phyloP scores from a whole-genome alignment of 2,797 vertebrate genomes.

The Buceros bicornis region DNA sequence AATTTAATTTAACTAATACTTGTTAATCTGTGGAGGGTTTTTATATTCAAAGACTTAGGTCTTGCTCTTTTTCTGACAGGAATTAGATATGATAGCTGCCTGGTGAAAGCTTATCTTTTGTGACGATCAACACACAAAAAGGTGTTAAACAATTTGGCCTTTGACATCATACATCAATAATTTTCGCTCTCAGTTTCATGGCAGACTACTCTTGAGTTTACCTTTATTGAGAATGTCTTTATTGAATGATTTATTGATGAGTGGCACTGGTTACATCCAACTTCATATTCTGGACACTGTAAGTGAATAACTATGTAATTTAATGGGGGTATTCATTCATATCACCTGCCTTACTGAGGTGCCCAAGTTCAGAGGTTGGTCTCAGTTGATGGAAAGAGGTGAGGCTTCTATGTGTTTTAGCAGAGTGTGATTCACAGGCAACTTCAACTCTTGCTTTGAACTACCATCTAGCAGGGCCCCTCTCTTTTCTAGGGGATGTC shows the following conservation, averaged over 20 bases:
- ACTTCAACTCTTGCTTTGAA: not conserved
- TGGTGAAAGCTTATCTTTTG: not conserved
- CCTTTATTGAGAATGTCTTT: not conserved
- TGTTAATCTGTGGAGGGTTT: not conserved
- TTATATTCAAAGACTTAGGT: not conserved
- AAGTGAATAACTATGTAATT: not conserved
- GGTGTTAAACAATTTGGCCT: not conserved
- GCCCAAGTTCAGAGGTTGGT: not conserved
- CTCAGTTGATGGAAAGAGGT: not conserved
- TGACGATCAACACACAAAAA: not conserved
- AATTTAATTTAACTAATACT: not conserved
- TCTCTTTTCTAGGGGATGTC: not conserved
- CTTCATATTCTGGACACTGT: not conserved
- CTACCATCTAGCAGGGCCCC: not conserved
- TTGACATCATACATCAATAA: not conserved
- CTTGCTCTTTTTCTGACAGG: not conserved
- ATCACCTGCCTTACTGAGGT: not conserved
- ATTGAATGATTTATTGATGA: not conserved
- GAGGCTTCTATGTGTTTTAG: not conserved
- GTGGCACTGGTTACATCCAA: not conserved
- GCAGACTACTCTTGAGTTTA: not conserved
- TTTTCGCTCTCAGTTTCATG: not conserved
- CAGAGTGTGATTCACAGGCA: not conserved
- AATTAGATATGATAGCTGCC: not conserved
- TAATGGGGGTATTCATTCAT: not conserved